Base-by-base conservation (phyloP, 2,797 vertebrate genomes). In the Eulemur albifrons region DNA sequence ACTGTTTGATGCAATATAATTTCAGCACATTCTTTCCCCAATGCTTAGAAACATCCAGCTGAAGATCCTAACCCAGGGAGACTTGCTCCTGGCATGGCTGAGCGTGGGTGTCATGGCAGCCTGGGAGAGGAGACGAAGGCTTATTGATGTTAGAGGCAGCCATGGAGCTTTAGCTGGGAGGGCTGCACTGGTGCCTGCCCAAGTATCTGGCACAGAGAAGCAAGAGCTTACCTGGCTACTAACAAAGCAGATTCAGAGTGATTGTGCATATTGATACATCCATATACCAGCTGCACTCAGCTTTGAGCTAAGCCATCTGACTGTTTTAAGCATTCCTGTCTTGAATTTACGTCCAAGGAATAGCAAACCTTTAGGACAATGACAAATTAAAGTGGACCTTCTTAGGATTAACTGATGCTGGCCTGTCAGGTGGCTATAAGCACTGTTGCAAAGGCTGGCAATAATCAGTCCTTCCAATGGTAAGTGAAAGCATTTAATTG, bases 401-500 rank as follows among this genome's bases (percentile, higher is more conserved):
- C 7, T 83, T 82, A 70, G 83, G 88, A 92, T 95, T 92, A 97
- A 77, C 96, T 79, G 95, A 76, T 48, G n/a, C 69, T 90, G 88
- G 54, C 75, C 86, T 95, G 75, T 95, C 94, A 93, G 90, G 79
- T 65, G 52, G 70, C 65, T 87, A 13, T 91, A 90, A 90, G 75
- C 75, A 45, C 1, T 23, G 38, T 65, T 92, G 84, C 61, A 75
- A 77, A 84, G 81, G 38, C 86, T 93, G 93, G 84, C 84, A 96
- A 95, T 81, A 92, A 96, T 96, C 83, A 59, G 88, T 92, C 84
- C 80, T 75, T 76, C 48, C 76, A 40, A 94, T 90, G 83, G 52
- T 72, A 93, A 97, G 89, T 80, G 96, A 97, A 94, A 94, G 70
- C 67, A 67, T 90, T 97, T 97, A 96, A 97, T 94, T 95, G 88